Evolutionary conservation across 2,113 vertebrate species (phyloP).

Genomic region (Mobula birostris): DNA sequence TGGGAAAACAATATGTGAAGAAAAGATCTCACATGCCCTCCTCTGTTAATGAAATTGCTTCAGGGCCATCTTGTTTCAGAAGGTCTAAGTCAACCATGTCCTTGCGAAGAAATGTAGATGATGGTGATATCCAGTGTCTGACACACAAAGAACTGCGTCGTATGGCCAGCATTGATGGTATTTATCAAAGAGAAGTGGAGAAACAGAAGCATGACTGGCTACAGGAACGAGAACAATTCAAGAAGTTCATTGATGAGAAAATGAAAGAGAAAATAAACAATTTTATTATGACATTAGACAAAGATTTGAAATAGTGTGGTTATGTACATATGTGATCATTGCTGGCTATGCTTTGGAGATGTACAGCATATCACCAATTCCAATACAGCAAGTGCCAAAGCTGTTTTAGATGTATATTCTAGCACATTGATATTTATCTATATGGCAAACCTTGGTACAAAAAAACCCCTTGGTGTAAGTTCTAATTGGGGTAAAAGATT

Average conservation of each 20-base stretch:
- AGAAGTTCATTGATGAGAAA: conserved; percentile 47
- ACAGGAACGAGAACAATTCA: conserved; percentile 48
- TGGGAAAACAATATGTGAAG: neutral
- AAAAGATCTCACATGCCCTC: conserved; percentile 1
- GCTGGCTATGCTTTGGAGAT: neutral
- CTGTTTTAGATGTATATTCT: neutral
- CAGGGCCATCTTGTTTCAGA: neutral
- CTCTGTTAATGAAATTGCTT: neutral
- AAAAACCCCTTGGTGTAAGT: neutral
- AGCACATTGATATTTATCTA: neutral
- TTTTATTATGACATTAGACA: conserved; percentile 51
- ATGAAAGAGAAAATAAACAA: conserved; percentile 51
- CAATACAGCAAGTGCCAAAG: neutral
- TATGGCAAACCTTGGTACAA: neutral
- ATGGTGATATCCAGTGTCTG: conserved; percentile 39
- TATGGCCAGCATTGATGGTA: conserved; percentile 60
- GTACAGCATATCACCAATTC: neutral
- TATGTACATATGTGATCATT: neutral
- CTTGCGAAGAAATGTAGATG: neutral
- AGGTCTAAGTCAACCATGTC: conserved; percentile 36
- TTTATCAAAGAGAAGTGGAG: conserved; percentile 55
- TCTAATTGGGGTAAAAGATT: neutral
- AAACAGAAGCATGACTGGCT: conserved; percentile 44
- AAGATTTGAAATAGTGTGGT: conserved; percentile 3
- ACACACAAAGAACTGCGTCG: conserved; percentile 58